A percentile compares a stretch with the other conserved stretches of the same genome.
These are phyloP conservation scores for Oreochromis grahami DNA, from an alignment of 2,797 vertebrate genomes.

Conservation along the genomic window DNA sequence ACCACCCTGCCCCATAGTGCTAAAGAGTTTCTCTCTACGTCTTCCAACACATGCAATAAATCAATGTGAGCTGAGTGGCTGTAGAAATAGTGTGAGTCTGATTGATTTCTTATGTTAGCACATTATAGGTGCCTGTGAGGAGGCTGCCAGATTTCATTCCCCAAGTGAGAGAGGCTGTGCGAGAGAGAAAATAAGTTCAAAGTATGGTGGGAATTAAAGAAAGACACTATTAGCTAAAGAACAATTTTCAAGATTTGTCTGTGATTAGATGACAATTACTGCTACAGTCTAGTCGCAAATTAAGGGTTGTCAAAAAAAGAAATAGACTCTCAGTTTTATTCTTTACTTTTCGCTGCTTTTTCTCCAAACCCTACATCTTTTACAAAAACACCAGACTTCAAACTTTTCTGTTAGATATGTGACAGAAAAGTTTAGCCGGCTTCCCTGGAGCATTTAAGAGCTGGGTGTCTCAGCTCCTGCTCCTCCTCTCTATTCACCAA, in stretches of 20 bases:
- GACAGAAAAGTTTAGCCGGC: not conserved
- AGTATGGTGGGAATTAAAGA: conserved; percentile 25
- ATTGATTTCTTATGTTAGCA: conserved; percentile 73
- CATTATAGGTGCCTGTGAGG: conserved; percentile 44
- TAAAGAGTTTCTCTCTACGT: conserved; percentile 59
- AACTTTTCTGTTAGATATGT: not conserved
- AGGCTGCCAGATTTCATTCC: conserved; percentile 34
- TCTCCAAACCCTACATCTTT: not conserved
- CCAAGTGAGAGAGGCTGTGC: conserved; percentile 9
- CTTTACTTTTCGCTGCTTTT: not conserved
- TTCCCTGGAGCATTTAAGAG: not conserved
- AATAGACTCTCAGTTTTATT: not conserved
- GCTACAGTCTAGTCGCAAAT: not conserved
- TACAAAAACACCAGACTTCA: not conserved
- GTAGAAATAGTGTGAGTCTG: conserved; percentile 57
- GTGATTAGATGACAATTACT: conserved; percentile 27
- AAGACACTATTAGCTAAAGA: not conserved
- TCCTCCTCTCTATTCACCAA: not conserved
- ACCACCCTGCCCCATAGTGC: conserved; percentile 16
- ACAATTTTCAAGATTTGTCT: not conserved
- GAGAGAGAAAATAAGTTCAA: conserved; percentile 7
- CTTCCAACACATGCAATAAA: conserved; percentile 62
- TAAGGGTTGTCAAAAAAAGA: not conserved
- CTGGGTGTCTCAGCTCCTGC: not conserved
- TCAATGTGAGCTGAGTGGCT: conserved; percentile 63